These are phyloP conservation scores for Drosophila funebris DNA, from an alignment of 1,140 invertebrate genomes.

Conservation along the genomic window DNA sequence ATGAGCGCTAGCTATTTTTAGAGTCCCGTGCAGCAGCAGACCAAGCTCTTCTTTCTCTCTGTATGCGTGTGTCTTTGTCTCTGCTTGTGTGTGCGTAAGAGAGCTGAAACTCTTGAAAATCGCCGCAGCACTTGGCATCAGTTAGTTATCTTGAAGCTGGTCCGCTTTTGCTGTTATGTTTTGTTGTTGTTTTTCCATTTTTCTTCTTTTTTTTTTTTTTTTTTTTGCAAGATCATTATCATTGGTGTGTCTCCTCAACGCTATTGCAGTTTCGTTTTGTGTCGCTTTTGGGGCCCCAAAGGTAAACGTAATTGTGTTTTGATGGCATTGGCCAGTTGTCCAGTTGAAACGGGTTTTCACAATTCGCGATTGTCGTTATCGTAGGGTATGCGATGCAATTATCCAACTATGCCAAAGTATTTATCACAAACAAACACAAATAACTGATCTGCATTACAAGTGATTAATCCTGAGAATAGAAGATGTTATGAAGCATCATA, in stretches of 20 bases:
- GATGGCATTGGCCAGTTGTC: slow-evolving; percentile 64
- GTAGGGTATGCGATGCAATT: slow-evolving; percentile 47
- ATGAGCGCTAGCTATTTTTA: slow-evolving; percentile 77
- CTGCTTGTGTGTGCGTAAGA: slow-evolving; percentile 15
- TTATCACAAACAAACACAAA: not conserved
- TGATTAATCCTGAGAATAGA: not conserved
- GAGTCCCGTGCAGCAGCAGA: slow-evolving; percentile 52
- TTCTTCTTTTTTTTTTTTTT: slow-evolving; percentile 3
- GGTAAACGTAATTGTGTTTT: slow-evolving; percentile 65
- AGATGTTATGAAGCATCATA: not conserved
- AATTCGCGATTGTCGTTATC: slow-evolving; percentile 3
- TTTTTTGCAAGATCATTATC: slow-evolving; percentile 78
- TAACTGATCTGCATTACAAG: not conserved
- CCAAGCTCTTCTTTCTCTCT: slow-evolving; percentile 46
- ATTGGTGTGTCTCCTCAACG: slow-evolving; percentile 26
- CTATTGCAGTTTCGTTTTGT: slow-evolving; percentile 69
- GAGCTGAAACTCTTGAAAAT: slow-evolving; percentile 21
- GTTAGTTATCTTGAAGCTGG: slow-evolving; percentile 61
- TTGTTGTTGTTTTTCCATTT: slow-evolving; percentile 22
- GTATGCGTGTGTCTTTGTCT: not conserved
- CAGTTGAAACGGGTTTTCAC: slow-evolving; percentile 64
- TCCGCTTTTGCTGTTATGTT: slow-evolving; percentile 46
- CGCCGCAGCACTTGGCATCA: slow-evolving; percentile 35
- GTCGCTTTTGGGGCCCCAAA: slow-evolving; percentile 46
- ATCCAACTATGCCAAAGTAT: not conserved